phyloP scores from a whole-genome alignment of 2,888 invertebrate genomes.

The Ametastegia equiseti region DNA sequence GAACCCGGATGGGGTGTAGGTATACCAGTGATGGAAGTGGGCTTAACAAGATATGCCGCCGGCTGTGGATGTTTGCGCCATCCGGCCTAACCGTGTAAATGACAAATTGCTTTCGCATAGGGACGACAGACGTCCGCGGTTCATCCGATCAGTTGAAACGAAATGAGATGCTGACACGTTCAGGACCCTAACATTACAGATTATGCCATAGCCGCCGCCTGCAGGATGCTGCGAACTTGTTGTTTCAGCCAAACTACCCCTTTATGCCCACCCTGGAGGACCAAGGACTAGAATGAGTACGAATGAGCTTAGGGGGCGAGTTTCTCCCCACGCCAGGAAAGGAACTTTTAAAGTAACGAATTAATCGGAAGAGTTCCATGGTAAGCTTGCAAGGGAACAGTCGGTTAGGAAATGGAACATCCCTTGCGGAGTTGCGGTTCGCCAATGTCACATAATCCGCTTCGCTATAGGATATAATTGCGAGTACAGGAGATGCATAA shows the following conservation, averaged over 20 bases:
- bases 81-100: constrained; percentile 5
- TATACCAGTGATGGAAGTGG: constrained; percentile 30
- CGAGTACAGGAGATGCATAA: too few species aligned
- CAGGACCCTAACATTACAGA: neutral
- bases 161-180: neutral
- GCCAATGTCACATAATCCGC: too few species aligned
- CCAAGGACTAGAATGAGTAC: too few species aligned
- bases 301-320: constrained; percentile 64
- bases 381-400: too few species aligned
- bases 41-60: constrained; percentile 26
- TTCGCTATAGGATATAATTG: too few species aligned
- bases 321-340: neutral
- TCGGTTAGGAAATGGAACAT: too few species aligned
- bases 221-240: neutral
- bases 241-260: constrained; percentile 50
- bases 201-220: neutral
- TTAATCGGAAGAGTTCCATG: too few species aligned
- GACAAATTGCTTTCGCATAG: constrained; percentile 7
- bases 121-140: too few species aligned
- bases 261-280: too few species aligned
- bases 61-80: constrained; percentile 23
- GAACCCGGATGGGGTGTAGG: neutral
- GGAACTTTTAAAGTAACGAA: too few species aligned
- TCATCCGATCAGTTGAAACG: neutral
- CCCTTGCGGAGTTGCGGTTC: too few species aligned